phyloP scores from a whole-genome alignment of 2,888 invertebrate species.

The Xanthorhoe designata region DNA sequence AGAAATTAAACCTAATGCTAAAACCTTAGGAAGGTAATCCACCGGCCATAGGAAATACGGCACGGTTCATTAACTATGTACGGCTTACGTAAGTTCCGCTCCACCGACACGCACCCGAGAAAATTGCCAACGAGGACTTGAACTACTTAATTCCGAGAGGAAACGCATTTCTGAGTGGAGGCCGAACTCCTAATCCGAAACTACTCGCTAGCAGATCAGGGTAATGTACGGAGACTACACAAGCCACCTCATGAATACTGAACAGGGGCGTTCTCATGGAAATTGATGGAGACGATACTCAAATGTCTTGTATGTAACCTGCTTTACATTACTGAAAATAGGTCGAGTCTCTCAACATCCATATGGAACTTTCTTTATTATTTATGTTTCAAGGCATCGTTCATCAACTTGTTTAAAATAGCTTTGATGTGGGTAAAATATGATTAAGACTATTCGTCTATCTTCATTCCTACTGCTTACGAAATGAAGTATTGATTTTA shows the following conservation, averaged over 20 bases:
- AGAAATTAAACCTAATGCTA: conserved; percentile 26
- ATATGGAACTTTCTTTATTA: conserved; percentile 14
- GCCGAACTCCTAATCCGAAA: conserved; percentile 70
- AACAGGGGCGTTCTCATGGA: conserved; percentile 49
- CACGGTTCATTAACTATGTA: conserved; percentile 44
- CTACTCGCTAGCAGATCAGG: conserved; percentile 74
- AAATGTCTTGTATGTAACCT: conserved; percentile 27
- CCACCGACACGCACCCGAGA: conserved; percentile 48
- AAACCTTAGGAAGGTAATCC: conserved; percentile 37
- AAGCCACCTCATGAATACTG: conserved; percentile 77
- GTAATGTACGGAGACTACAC: conserved; percentile 66
- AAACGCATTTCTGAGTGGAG: conserved; percentile 62
- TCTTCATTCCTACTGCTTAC: not conserved
- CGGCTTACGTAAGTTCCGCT: conserved; percentile 49
- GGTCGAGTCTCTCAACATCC: conserved; percentile 14
- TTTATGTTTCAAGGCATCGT: conserved; percentile 16
- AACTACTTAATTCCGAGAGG: conserved; percentile 65
- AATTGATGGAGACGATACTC: conserved; percentile 41
- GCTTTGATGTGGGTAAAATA: conserved; percentile 19
- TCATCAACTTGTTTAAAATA: conserved; percentile 16
- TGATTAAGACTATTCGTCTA: conserved; percentile 8
- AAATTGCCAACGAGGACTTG: conserved; percentile 63
- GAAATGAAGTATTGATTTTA: not conserved
- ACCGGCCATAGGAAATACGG: conserved; percentile 40
- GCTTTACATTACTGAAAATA: conserved; percentile 12